Evolutionary conservation across 2,113 vertebrate species (phyloP).

Genomic region (Siniperca chuatsi): DNA sequence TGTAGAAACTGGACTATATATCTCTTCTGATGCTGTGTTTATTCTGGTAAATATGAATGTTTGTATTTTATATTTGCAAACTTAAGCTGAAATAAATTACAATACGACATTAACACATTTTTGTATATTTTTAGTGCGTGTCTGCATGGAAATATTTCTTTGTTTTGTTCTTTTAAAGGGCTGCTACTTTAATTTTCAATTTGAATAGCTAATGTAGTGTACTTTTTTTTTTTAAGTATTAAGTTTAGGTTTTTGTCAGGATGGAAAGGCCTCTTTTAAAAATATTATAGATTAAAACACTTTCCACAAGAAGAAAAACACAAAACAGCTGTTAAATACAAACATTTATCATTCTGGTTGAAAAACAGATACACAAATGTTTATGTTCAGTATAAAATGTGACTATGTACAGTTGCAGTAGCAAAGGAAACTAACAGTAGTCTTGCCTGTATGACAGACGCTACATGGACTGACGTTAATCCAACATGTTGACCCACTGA

Average conservation of each 20-base stretch:
- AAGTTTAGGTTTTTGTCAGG: not conserved
- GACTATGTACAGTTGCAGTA: constrained; percentile 43
- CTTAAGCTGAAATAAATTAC: constrained; percentile 58
- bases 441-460: constrained; percentile 58
- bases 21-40: constrained; percentile 35
- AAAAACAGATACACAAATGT: constrained; percentile 30
- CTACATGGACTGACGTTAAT: not conserved
- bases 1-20: constrained; percentile 7
- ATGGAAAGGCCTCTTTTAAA: not conserved
- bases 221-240: too few relatives aligned
- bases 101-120: not conserved
- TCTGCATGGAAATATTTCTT: not conserved
- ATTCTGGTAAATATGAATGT: constrained; percentile 43
- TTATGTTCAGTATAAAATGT: constrained; percentile 41
- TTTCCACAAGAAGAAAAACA: constrained; percentile 8
- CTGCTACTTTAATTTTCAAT: not conserved
- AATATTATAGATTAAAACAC: not conserved
- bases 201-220: not conserved
- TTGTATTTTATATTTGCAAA: constrained; percentile 67
- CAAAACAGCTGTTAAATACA: constrained; percentile 22
- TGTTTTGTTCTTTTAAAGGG: not conserved
- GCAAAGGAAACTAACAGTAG: constrained; percentile 12
- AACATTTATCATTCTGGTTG: constrained; percentile 50
- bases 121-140: not conserved
- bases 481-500: not conserved